Evolutionary conservation across 2,888 invertebrate genomes (phyloP).

Genomic region (Aporophyla lueneburgensis): DNA sequence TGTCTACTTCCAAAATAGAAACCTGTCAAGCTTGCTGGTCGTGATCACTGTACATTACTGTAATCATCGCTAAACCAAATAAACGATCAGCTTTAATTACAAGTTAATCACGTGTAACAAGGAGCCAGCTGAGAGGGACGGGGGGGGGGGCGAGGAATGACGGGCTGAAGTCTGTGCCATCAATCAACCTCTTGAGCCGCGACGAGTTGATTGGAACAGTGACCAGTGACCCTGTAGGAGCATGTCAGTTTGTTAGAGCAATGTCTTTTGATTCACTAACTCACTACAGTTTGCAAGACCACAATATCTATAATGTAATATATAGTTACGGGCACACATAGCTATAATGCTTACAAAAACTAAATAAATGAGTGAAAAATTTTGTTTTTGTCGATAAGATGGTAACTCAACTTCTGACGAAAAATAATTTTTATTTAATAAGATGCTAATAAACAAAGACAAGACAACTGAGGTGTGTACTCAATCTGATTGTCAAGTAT

Average conservation of each 20-base stretch:
- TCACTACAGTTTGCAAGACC: not conserved
- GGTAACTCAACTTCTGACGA: not conserved
- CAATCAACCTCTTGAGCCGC: constrained; percentile 37
- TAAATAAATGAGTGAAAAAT: not conserved
- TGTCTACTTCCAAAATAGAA: not conserved
- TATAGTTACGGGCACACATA: not conserved
- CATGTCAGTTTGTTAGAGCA: constrained; percentile 1
- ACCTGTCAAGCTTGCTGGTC: not conserved
- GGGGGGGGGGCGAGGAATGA: constrained; percentile 1
- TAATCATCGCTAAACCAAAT: constrained; percentile 9
- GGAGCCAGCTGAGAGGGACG: not conserved
- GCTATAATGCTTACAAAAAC: not conserved
- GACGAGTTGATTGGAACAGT: constrained; percentile 46
- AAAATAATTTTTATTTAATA: not conserved
- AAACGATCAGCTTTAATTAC: constrained; percentile 13
- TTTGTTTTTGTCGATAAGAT: not conserved
- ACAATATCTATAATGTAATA: not conserved
- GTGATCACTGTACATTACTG: constrained; percentile 16
- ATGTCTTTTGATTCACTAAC: not conserved
- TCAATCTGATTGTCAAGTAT: not conserved
- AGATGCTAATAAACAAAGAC: too few species aligned
- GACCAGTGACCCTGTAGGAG: not conserved
- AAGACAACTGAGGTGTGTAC: not conserved
- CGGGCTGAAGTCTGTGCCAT: constrained; percentile 25
- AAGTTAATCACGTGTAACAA: constrained; percentile 32